Percentiles rank a stretch among this genome's conserved stretches.
These are phyloP conservation scores for Bombus fervidus DNA, from an alignment of 1,140 invertebrate species.

Conservation along the genomic window DNA sequence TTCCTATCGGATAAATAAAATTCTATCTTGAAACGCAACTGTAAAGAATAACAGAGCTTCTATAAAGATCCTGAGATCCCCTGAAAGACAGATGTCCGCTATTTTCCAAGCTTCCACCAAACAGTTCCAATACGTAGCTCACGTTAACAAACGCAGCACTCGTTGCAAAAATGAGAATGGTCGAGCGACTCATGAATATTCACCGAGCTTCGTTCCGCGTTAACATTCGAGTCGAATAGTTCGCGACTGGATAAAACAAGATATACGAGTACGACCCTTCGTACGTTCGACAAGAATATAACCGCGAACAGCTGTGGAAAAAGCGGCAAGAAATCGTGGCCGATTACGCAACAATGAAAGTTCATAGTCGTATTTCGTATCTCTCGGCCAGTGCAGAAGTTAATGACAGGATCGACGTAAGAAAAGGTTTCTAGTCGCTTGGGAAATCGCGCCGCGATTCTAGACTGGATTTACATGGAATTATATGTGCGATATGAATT, in stretches of 20 bases:
- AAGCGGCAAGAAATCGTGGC: constrained; percentile 8
- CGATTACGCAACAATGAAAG: constrained; percentile 39
- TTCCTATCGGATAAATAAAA: too few species aligned
- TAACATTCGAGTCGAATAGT: neutral
- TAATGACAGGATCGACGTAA: constrained; percentile 33
- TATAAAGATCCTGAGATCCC: neutral
- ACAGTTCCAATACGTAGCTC: neutral
- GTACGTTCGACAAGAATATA: neutral
- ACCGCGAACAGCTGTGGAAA: neutral
- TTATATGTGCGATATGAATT: constrained; percentile 2
- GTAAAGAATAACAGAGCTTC: neutral
- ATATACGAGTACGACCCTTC: neutral
- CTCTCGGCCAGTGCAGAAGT: constrained; percentile 21
- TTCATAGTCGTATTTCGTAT: constrained; percentile 16
- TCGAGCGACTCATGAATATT: neutral
- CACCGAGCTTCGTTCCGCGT: neutral
- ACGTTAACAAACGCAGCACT: neutral
- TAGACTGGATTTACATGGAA: constrained; percentile 18
- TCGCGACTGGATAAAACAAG: neutral
- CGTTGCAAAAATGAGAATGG: neutral
- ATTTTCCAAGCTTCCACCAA: neutral
- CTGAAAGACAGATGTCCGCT: neutral
- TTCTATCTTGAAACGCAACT: neutral
- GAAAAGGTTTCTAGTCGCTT: constrained; percentile 21
- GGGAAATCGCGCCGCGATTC: neutral